A percentile compares a stretch with the other conserved stretches of the same genome.
Conservation (phyloP, 2,797 vertebrate species). For the Pygocentrus nattereri region DNA sequence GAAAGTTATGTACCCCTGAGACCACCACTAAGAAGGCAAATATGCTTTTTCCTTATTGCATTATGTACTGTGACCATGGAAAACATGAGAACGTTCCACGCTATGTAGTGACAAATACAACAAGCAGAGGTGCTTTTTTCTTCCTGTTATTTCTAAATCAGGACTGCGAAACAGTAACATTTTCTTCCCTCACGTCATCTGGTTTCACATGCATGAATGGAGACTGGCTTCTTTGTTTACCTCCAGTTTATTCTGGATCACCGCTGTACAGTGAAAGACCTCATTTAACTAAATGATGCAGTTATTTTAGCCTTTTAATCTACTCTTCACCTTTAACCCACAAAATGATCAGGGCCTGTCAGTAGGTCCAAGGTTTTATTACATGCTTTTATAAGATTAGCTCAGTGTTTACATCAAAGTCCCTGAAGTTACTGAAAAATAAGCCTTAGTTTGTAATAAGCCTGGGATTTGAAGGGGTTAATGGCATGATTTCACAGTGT, state of each 20-base stretch:
- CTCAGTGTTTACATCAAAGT: too few relatives aligned
- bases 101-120: neutral
- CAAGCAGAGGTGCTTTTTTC: neutral
- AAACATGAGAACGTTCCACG: neutral
- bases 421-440: too few relatives aligned
- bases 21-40: neutral
- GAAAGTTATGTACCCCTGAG: neutral
- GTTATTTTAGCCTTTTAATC: neutral
- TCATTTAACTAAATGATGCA: neutral
- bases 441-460: too few relatives aligned
- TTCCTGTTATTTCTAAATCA: neutral
- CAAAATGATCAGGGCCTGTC: too few relatives aligned
- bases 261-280: neutral
- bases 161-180: neutral
- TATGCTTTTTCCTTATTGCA: neutral
- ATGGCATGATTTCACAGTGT: too few relatives aligned
- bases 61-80: neutral
- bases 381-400: too few relatives aligned
- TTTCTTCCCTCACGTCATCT: neutral
- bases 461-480: too few relatives aligned
- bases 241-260: neutral
- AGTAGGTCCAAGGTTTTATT: too few relatives aligned
- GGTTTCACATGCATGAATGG: neutral
- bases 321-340: neutral
- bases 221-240: neutral